Evolutionary conservation across 2,113 vertebrate genomes (phyloP).

Genomic region (Caracal caracal): DNA sequence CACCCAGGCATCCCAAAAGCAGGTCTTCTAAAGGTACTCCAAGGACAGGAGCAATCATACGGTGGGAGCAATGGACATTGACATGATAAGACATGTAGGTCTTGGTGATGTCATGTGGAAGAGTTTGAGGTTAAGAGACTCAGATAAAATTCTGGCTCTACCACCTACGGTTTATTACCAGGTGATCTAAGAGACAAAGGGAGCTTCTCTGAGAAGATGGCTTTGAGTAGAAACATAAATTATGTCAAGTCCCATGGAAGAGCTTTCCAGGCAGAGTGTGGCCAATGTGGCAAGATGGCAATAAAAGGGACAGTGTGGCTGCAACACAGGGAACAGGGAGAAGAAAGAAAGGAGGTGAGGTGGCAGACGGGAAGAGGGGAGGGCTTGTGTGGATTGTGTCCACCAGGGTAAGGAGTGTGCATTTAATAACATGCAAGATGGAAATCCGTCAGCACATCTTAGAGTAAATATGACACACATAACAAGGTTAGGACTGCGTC

Average conservation of each 20-base stretch:
- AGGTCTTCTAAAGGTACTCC: background rate
- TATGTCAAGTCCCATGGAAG: background rate
- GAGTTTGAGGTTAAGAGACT: background rate
- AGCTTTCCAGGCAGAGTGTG: background rate
- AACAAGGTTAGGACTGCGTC: background rate
- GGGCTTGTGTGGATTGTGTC: background rate
- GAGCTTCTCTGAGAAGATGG: background rate
- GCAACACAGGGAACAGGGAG: background rate
- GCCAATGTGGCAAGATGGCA: background rate
- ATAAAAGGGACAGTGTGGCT: background rate
- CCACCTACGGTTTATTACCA: background rate
- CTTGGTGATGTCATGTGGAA: background rate
- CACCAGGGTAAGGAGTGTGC: background rate
- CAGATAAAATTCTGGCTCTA: background rate
- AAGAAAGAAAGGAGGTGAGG: background rate
- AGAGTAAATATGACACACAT: background rate
- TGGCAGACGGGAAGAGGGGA: background rate
- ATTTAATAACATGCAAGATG: background rate
- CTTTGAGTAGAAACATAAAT: background rate
- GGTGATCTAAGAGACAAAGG: background rate
- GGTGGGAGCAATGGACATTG: no score
- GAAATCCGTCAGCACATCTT: background rate
- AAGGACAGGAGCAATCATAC: no score
- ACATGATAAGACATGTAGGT: background rate
- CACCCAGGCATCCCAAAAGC: no score